Evolutionary conservation across 2,888 invertebrate species (phyloP), one percentile per base, ranked within the genome.

Genomic region (Panopea generosa): DNA sequence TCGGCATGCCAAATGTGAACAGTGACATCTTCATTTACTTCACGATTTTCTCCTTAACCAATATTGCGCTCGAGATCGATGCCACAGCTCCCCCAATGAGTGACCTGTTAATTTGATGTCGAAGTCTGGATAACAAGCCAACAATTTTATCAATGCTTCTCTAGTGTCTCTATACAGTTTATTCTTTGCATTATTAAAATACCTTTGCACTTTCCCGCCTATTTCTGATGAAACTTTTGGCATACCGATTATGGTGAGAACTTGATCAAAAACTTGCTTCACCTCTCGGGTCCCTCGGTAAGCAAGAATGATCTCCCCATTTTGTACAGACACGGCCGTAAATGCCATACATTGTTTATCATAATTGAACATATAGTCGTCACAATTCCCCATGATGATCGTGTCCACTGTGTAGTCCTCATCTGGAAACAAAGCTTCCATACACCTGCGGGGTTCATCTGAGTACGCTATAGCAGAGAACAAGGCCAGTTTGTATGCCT

Each of bases 1-100:
- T 43, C 16, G 79, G 79, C 79, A 80, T 80, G 56, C 79, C 79
- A 55, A 72, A 80, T 57, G 79, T 80, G 66, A 72, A 76, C 33
- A 80, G 43, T 16, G 55, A 59, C n/a, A 80, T 6, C 0, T 70
- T 57, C 18, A 72, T 69, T 22, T 63, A 43, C 22, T 55, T 52
- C 2, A 68, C 27, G 29, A 80, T 62, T 2, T 66, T 66, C 26
- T 80, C 72, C 45, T 66, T 61, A 1, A 80, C 63, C 9, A 80
- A 33, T 27, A 57, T 49, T 16, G 69, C 79, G 43, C 75, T 76
- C 3, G 69, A 50, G 11, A 80, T 56, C 1, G 79, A 76, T 20
- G 79, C 79, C 16, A 65, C 62, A 26, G 79, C 69, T n/a, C 75
- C 79, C 79, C 79, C n/a, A 80, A 69, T 20, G 79, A 80, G 50